Evolutionary conservation across 1,140 invertebrate genomes (phyloP).

Genomic region (Calliphora vicina): DNA sequence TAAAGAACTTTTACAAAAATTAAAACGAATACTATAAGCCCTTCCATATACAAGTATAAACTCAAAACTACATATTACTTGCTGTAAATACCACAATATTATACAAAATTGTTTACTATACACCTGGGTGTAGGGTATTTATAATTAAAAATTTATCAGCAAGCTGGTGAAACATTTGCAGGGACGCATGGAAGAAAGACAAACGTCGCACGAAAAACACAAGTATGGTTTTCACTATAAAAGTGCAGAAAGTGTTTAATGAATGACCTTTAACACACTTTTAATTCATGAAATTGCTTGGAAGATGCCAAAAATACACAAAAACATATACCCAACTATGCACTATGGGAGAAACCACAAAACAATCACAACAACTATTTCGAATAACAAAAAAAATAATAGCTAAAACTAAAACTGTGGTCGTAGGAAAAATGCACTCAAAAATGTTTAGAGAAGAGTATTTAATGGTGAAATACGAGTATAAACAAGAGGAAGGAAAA

Average conservation of each 20-base stretch:
- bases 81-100: not conserved
- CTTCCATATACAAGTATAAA: no score
- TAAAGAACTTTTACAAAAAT: not conserved
- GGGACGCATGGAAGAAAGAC: no score
- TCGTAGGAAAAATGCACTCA: not conserved
- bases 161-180: not conserved
- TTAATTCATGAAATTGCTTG: slow-evolving; percentile 30
- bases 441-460: not conserved
- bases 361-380: not conserved
- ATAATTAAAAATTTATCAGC: not conserved
- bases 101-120: not conserved
- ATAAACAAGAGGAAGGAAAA: not conserved
- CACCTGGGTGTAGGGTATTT: not conserved
- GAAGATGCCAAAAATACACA: slow-evolving; percentile 21
- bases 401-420: not conserved
- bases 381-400: not conserved
- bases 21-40: not conserved
- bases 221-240: not conserved
- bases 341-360: not conserved
- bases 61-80: no score
- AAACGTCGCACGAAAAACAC: not conserved
- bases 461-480: not conserved
- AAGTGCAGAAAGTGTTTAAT: slow-evolving; percentile 21
- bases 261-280: slow-evolving; percentile 32
- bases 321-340: not conserved